Base-by-base conservation (phyloP, 2,113 vertebrate species). In the Saccopteryx bilineata region DNA sequence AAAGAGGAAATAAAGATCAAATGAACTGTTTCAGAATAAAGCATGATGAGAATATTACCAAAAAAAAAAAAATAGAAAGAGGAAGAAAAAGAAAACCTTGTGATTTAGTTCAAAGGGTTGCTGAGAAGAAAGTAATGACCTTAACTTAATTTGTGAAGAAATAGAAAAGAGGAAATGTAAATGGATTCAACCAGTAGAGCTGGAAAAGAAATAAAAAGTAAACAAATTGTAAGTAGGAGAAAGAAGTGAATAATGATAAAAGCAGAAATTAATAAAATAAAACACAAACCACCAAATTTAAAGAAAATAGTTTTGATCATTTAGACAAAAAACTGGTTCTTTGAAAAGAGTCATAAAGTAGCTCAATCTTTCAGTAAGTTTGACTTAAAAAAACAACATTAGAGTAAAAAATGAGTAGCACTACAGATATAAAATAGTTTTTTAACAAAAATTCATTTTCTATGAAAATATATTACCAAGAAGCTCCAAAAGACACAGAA, bases 1-100 rank as follows among this genome's bases (percentile, higher is more conserved):
- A 91, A 87, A 83, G 18, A 83, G 63, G 92, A 96, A 95, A 95
- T 94, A 91, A 96, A 95, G 91, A 87, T 89, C 61, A 97, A 95
- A 87, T 92, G 84, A 94, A 89, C 24, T 91, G 33, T 89, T 96
- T 94, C 14, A 12, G 96, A 93, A 87, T 83, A 52, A 96, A 85
- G 33, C 82, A 48, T 87, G 33, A 82, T 94, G 63, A 78, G 65
- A 85, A 1, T 28, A 74, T 72, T 90, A 76, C 79, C 94, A 81
- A 72, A 79, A 79, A 33, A 14, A 13, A 14, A 79, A 18, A 78
- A 31, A 79, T 31, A 28, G 31, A 33, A 17, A 50, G 14, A 15
- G 15, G 39, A 39, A 39, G 39, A 39, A 26, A 61, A 83, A 92
- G 9, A 86, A 83, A n/a, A 28, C 39, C 11, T 31, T 46, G 14